Base-by-base conservation (phyloP, 2,888 invertebrate genomes). In the Parnassius smintheus region DNA sequence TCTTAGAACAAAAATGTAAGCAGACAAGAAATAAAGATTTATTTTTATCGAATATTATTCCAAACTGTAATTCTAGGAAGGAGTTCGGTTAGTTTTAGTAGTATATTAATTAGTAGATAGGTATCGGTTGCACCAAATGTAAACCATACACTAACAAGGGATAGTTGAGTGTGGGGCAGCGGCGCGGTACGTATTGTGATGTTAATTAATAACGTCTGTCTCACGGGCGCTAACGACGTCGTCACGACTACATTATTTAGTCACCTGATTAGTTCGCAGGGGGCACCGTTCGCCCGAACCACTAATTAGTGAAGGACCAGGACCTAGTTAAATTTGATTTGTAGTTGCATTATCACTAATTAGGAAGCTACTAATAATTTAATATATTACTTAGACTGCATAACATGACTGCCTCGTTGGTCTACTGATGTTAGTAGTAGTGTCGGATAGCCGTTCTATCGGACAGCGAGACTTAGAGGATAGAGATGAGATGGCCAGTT, bases 181-280 rank as follows among this genome's bases (percentile, higher is more conserved):
- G 68, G 71, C 67, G 75, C 69, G 75, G 74, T 71, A 70, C 75
- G 72, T 75, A 78, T 77, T 83, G 85, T 84, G 86, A 88, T 85
- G 88, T 87, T 89, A 91, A 91, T 90, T 91, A 89, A 90, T 91
- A 88, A 88, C 87, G 89, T 88, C 86, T 90, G 87, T 88, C 88
- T 87, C 83, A 85, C 84, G 82, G 85, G 81, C 85, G 81, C 86
- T 88, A 88, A 89, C 88, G 87, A 88, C 81, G 83, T 83, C 87
- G 86, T 88, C 88, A 90, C 87, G 88, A 86, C 82, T 90, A 88
- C 83, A 89, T 90, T 90, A 91, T 89, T 90, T 89, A 87, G 85
- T 85, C 89, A 90, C 87, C 88, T 90, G 90, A 91, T 91, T 89
- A 90, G 90, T 87, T 86, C 84, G 78, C 83, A 82, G 80, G 80